Percentiles rank a stretch among this genome's conserved stretches.
Evolutionary conservation across 1,140 invertebrate species (phyloP).

Genomic region (Sycobia sp.): DNA sequence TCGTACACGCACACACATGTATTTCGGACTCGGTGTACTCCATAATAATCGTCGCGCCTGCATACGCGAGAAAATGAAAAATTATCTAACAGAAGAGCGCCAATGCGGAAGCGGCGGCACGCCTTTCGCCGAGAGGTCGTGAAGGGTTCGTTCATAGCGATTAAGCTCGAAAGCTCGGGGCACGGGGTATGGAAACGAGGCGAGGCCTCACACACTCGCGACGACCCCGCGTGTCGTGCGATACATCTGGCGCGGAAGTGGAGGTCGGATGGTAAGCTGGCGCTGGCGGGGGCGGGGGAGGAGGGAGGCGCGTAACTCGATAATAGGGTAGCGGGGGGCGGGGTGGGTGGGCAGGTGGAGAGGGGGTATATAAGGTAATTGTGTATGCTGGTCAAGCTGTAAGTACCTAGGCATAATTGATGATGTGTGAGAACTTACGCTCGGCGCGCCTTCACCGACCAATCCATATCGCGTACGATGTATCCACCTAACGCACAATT

Average conservation of each 20-base stretch:
- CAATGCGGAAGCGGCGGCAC: too few species aligned
- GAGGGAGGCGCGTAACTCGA: not conserved
- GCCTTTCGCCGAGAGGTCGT: not conserved
- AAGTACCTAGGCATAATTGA: constrained; percentile 43
- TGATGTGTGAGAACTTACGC: constrained; percentile 56
- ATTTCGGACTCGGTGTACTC: too few species aligned
- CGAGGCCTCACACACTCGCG: not conserved
- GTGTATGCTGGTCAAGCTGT: constrained; percentile 34
- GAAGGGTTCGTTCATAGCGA: too few species aligned
- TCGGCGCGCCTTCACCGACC: constrained; percentile 58
- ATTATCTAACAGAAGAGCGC: too few species aligned
- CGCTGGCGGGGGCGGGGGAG: not conserved
- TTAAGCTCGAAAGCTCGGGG: too few species aligned
- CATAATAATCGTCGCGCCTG: too few species aligned
- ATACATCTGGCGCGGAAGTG: constrained; percentile 9
- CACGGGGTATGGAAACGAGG: not conserved
- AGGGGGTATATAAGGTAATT: not conserved
- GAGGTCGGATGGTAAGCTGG: too few species aligned
- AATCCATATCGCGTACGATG: constrained; percentile 59
- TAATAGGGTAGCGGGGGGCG: not conserved
- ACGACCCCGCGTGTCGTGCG: not conserved
- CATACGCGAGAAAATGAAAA: too few species aligned
- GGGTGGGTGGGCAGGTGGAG: not conserved
- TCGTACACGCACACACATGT: too few species aligned
- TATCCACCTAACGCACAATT: constrained; percentile 53